phyloP scores from a whole-genome alignment of 2,797 vertebrate genomes.

The Cynopterus sphinx region DNA sequence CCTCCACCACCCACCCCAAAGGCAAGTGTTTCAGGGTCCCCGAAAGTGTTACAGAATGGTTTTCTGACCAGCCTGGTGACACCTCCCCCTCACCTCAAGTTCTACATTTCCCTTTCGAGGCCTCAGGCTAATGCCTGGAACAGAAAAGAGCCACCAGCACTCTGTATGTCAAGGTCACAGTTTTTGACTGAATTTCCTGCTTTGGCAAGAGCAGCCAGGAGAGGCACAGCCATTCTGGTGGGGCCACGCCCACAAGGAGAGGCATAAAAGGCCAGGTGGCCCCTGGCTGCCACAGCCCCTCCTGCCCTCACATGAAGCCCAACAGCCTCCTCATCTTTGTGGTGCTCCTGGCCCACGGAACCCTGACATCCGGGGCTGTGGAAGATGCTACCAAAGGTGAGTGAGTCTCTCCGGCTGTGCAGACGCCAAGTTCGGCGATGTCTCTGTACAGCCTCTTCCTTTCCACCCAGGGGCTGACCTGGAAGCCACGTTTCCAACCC shows the following conservation, averaged over 20 bases:
- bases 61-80: not conserved
- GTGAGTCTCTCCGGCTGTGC: not conserved
- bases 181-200: not conserved
- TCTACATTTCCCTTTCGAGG: not conserved
- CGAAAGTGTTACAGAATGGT: not conserved
- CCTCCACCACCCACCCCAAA: not conserved
- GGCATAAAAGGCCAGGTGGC: not conserved
- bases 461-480: not conserved
- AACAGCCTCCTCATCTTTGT: not conserved
- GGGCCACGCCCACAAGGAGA: not conserved
- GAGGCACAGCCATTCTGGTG: accelerated
- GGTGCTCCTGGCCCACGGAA: not conserved
- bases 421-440: not conserved
- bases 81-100: not conserved
- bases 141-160: not conserved
- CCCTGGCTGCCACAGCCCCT: accelerated
- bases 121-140: not conserved
- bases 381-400: not conserved
- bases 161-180: not conserved
- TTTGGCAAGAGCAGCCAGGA: not conserved
- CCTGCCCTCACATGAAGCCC: slow-evolving; percentile 20
- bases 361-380: not conserved
- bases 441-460: not conserved
- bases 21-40: not conserved
- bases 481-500: not conserved